Evolutionary conservation across 2,888 invertebrate species (phyloP), one percentile per base, ranked within the genome.

Genomic region (Pogonocherus hispidulus): DNA sequence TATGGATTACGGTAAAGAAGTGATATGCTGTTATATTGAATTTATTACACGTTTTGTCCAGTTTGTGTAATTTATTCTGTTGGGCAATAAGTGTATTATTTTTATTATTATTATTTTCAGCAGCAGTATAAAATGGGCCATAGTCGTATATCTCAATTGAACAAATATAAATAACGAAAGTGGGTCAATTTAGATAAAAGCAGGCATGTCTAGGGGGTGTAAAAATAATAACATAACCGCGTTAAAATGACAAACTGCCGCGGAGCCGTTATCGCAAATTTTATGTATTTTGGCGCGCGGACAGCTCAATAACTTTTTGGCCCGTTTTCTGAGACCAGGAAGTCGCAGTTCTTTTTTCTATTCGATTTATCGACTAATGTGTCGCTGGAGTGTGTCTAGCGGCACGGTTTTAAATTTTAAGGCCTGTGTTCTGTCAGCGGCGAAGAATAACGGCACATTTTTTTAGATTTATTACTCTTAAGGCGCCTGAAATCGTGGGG

Each of bases 151-250:
- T 32, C 22, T 52, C 23, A 2, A n/a, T 27, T 27, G 14, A 52
- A 22, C 27, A 52, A 52, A 52, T 52, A 23, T 52, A n/a, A 27
- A 14, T 16, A 23, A 27, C 6, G n/a, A 27, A 27, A 52, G 23
- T 52, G 52, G 52, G 52, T 52, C 52, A 52, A 23, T 52, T 22
- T 23, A 52, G 52, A 52, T 52, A 52, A 52, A 52, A 22, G 27
- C 52, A 11, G 19, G 9, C n/a, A n/a, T n/a, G n/a, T 49, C 49
- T 18, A n/a, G 49, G 18, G 5, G 16, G 16, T 23, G 14, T 23
- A n/a, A 52, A 52, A 52, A 52, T 52, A 52, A 23, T 14, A 52
- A 14, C n/a, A 14, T 52, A 52, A 52, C 52, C 52, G 52, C 52
- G 52, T 52, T 52, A 52, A 16, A 22, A 14, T 27, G 52, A 52